Percentiles rank a stretch among this genome's conserved stretches.
Evolutionary conservation across 2,888 invertebrate genomes (phyloP).

Genomic region (Aethes cnicana): DNA sequence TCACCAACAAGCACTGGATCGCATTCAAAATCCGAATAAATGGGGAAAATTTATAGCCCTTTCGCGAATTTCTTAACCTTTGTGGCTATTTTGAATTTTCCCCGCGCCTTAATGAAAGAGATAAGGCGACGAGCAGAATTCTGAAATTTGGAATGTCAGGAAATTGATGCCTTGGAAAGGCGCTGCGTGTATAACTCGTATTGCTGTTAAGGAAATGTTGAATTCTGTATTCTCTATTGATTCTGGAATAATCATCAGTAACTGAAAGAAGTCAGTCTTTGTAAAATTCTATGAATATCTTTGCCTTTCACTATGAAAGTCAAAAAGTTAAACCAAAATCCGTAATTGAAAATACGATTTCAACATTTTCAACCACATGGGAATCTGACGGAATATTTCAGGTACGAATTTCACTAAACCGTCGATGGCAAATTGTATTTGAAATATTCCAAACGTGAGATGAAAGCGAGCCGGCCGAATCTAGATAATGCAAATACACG

Average conservation of each 20-base stretch:
- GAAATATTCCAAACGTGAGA: conserved; percentile 69
- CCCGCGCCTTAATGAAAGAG: conserved; percentile 4
- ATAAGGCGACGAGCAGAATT: neutral
- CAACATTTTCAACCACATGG: conserved; percentile 15
- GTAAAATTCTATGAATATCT: no score
- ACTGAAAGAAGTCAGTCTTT: no score
- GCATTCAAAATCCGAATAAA: conserved; percentile 72
- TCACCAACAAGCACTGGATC: conserved; percentile 65
- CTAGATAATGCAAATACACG: conserved; percentile 70
- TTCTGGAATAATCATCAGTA: no score
- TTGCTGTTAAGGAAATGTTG: no score
- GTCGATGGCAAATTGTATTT: conserved; percentile 72
- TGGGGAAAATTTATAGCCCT: conserved; percentile 65
- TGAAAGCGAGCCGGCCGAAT: conserved; percentile 67
- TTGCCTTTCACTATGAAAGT: no score
- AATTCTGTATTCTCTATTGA: no score
- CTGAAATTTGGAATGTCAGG: neutral
- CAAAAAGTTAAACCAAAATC: no score
- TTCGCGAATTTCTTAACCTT: conserved; percentile 36
- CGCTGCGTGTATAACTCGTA: no score
- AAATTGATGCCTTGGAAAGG: no score
- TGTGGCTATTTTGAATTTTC: conserved; percentile 10
- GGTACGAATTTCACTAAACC: conserved; percentile 58
- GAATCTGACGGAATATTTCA: conserved; percentile 15
- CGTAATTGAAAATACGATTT: no score